A percentile compares a stretch with the other conserved stretches of the same genome.
phyloP scores from a whole-genome alignment of 2,888 invertebrate genomes.

The Callinectes sapidus region DNA sequence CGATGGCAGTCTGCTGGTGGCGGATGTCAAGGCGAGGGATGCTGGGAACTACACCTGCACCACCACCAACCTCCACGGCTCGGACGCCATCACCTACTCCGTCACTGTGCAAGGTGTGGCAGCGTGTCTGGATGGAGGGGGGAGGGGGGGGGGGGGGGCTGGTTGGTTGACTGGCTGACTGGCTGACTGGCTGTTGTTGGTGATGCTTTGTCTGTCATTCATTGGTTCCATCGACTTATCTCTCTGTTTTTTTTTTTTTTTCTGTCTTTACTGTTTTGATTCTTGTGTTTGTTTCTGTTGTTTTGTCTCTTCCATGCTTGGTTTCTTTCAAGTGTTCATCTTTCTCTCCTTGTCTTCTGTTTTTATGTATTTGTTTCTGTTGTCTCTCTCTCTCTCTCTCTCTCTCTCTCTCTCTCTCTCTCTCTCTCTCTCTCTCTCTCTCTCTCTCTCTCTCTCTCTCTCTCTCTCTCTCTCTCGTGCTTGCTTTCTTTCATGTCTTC shows the following conservation, averaged over 20 bases:
- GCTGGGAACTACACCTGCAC: constrained; percentile 76
- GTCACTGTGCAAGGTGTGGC: constrained; percentile 76
- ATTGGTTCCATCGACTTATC: background rate
- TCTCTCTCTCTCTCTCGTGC: background rate
- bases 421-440: constrained; percentile 9
- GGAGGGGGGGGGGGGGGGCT: no score
- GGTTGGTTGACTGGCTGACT: background rate
- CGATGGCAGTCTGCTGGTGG: constrained; percentile 74
- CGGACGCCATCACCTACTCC: constrained; percentile 75
- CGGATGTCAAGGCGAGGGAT: constrained; percentile 75
- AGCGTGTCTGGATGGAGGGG: background rate
- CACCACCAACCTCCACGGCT: constrained; percentile 75
- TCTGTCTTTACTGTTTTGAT: background rate
- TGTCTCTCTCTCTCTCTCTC: background rate
- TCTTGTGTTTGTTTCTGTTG: background rate
- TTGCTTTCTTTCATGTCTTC: background rate
- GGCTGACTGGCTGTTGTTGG: background rate
- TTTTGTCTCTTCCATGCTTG: background rate
- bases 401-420: background rate
- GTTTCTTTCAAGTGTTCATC: background rate
- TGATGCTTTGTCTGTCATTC: background rate
- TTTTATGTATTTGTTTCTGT: background rate
- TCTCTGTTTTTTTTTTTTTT: background rate
- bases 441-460: background rate
- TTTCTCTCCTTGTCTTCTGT: background rate